Evolutionary conservation across 2,797 vertebrate genomes (phyloP).

Genomic region (Leptatherina wallacei): DNA sequence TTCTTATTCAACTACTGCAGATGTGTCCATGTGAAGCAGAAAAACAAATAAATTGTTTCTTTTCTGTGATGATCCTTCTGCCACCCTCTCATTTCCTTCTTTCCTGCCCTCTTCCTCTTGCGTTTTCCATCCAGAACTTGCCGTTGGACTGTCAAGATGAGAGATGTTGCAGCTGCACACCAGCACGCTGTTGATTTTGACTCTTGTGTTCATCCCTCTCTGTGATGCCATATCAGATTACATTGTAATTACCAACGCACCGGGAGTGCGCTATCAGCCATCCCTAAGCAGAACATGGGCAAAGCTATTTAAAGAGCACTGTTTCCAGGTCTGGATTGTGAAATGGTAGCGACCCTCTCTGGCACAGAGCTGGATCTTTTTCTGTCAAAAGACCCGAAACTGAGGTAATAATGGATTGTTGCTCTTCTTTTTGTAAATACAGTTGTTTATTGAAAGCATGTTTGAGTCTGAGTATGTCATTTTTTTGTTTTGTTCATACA

Average conservation of each 20-base stretch:
- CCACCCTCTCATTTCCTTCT: slow-evolving; percentile 14
- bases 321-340: slow-evolving; percentile 57
- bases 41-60: slow-evolving; percentile 39
- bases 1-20: slow-evolving; percentile 41
- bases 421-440: slow-evolving; percentile 71
- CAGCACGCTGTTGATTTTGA: slow-evolving; percentile 49
- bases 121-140: slow-evolving; percentile 15
- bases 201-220: slow-evolving; percentile 46
- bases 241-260: slow-evolving; percentile 70
- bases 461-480: slow-evolving; percentile 39
- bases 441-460: slow-evolving; percentile 67
- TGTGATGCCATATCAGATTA: slow-evolving; percentile 73
- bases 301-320: slow-evolving; percentile 41
- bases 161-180: slow-evolving; percentile 66
- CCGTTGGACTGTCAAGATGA: slow-evolving; percentile 47
- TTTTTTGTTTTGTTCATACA: slow-evolving; percentile 21
- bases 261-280: slow-evolving; percentile 33
- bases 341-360: slow-evolving; percentile 47
- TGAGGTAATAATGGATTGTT: slow-evolving; percentile 38
- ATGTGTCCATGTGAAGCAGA: slow-evolving; percentile 40
- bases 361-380: slow-evolving; percentile 39
- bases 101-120: neutral
- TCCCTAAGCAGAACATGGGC: slow-evolving; percentile 35
- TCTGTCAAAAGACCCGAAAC: slow-evolving; percentile 33
- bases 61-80: slow-evolving; percentile 33